Evolutionary conservation across 2,113 vertebrate species (phyloP).

Genomic region (Nycticryphes semicollaris): DNA sequence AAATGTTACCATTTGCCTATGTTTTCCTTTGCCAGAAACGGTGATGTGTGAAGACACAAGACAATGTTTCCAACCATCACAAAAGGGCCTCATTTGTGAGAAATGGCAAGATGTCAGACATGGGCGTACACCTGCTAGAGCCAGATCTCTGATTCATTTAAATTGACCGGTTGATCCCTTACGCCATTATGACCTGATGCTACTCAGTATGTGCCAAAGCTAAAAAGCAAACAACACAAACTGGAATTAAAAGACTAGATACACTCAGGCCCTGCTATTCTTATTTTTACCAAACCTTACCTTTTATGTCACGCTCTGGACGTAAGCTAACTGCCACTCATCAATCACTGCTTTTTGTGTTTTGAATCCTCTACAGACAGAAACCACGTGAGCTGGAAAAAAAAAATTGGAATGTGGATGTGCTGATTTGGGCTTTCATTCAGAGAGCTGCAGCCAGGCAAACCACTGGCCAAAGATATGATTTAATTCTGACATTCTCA

Average conservation of each 20-base stretch:
- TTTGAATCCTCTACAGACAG: not conserved
- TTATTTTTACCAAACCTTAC: not conserved
- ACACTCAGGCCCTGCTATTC: not conserved
- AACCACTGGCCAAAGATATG: not conserved
- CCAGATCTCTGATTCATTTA: not conserved
- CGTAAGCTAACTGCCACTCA: not conserved
- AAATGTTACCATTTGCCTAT: not conserved
- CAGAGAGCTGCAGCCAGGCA: not conserved
- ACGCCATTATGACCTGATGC: not conserved
- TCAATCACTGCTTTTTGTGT: not conserved
- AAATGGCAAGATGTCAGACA: not conserved
- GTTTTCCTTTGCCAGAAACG: not conserved
- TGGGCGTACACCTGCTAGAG: not conserved
- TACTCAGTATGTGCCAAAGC: not conserved
- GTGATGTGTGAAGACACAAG: not conserved
- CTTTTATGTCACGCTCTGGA: not conserved
- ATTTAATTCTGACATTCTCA: constrained; percentile 23
- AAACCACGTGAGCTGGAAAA: not conserved
- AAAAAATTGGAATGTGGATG: not conserved
- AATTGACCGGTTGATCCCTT: not conserved
- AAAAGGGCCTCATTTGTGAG: not conserved
- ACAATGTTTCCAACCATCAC: not conserved
- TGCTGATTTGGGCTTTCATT: not conserved
- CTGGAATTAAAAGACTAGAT: not conserved
- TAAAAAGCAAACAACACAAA: not conserved